A percentile compares a stretch with the other conserved stretches of the same genome.
Conservation (phyloP, 2,797 vertebrate genomes). For the Crenichthys baileyi region DNA sequence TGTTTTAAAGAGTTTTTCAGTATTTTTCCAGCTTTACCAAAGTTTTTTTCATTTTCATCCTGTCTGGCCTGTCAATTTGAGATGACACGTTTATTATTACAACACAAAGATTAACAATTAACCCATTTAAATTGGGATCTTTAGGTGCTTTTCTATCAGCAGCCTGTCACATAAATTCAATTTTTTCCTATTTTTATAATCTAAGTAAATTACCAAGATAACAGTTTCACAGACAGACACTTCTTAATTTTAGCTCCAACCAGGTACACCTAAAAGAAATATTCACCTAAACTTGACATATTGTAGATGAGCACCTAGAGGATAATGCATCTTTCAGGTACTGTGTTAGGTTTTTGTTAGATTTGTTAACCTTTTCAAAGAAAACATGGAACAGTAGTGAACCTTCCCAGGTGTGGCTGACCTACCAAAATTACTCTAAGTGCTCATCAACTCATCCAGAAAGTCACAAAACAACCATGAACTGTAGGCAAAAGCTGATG, state of each 20-base stretch:
- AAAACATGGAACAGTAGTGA: background rate
- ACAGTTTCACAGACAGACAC: too few species aligned
- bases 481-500: background rate
- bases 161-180: too few species aligned
- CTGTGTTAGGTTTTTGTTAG: background rate
- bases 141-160: background rate
- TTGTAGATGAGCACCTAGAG: too few species aligned
- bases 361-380: background rate
- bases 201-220: too few species aligned
- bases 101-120: background rate
- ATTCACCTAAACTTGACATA: too few species aligned
- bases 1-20: background rate
- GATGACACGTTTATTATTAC: background rate
- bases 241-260: too few species aligned
- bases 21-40: background rate
- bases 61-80: too few species aligned
- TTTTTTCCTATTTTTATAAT: too few species aligned
- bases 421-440: background rate
- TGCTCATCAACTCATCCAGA: background rate
- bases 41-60: background rate
- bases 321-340: background rate
- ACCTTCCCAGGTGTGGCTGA: background rate
- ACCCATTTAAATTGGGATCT: background rate
- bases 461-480: too few species aligned
- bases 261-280: too few species aligned